phyloP scores from a whole-genome alignment of 2,113 vertebrate genomes.

The Gasterosteus aculeatus region DNA sequence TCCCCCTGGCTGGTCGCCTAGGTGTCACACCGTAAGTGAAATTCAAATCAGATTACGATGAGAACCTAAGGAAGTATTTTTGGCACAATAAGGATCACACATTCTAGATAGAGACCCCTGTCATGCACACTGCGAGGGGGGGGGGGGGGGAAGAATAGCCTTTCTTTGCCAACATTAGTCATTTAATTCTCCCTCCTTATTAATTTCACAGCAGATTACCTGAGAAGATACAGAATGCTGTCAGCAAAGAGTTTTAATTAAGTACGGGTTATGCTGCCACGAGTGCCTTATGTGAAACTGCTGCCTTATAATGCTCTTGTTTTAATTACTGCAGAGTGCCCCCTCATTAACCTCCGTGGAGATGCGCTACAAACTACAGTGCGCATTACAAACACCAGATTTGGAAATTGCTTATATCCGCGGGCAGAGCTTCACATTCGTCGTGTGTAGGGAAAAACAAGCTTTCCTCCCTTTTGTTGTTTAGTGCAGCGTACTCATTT shows the following conservation, averaged over 20 bases:
- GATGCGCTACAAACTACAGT: conserved; percentile 73
- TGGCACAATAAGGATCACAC: conserved; percentile 74
- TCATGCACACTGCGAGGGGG: conserved; percentile 72
- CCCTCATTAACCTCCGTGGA: conserved; percentile 76
- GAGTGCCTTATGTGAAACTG: conserved; percentile 78
- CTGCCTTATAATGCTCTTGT: conserved; percentile 79
- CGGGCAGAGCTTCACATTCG: conserved; percentile 28
- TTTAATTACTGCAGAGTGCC: conserved; percentile 80
- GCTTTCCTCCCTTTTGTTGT: background rate
- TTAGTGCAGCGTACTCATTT: background rate
- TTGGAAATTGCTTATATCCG: conserved; percentile 49
- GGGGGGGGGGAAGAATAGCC: conserved; percentile 22
- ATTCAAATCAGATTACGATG: conserved; percentile 85
- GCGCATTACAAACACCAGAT: conserved; percentile 69
- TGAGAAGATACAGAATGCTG: conserved; percentile 80
- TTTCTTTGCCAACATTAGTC: conserved; percentile 76
- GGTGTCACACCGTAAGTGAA: conserved; percentile 80
- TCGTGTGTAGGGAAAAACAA: background rate
- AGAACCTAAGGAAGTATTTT: conserved; percentile 77
- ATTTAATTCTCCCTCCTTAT: conserved; percentile 79
- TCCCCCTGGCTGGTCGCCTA: conserved; percentile 68
- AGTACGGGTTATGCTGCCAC: conserved; percentile 75
- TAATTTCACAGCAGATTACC: conserved; percentile 85
- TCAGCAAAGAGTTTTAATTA: conserved; percentile 82
- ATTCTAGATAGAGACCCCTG: conserved; percentile 78